A percentile compares a stretch with the other conserved stretches of the same genome.
Conservation (phyloP, 2,113 vertebrate species). For the Corythoichthys haematopterus region DNA sequence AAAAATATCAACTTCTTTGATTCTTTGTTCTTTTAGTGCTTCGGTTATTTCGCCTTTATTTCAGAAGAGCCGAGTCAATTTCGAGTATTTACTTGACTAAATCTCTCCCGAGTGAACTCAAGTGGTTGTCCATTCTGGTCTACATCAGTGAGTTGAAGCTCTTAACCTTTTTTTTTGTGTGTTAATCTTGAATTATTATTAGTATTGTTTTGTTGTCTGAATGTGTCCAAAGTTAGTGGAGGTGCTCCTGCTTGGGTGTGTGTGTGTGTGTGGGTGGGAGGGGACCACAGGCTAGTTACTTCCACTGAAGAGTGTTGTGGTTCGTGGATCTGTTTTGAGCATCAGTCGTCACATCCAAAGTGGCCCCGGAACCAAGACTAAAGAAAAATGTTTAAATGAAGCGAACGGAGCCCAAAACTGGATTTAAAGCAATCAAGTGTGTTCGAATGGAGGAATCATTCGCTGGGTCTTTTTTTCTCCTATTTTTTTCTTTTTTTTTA, state of each 20-base stretch:
- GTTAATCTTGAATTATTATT: not conserved
- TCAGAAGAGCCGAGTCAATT: not conserved
- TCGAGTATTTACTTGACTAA: not conserved
- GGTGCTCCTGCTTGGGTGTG: conserved; percentile 38
- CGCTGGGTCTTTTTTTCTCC: conserved; percentile 43
- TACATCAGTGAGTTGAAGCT: not conserved
- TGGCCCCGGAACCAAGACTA: conserved; percentile 55
- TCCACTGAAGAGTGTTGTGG: conserved; percentile 52
- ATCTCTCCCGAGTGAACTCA: not conserved
- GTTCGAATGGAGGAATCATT: conserved; percentile 52
- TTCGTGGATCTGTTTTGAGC: conserved; percentile 71
- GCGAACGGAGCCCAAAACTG: conserved; percentile 56
- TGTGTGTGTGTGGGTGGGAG: conserved; percentile 2
- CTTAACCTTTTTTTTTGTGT: not conserved
- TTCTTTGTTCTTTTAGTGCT: not conserved
- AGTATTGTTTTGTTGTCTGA: not conserved
- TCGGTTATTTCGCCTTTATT: not conserved
- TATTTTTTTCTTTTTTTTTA: not conserved
- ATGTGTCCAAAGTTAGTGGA: conserved; percentile 56
- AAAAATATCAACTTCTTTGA: not conserved
- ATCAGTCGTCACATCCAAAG: conserved; percentile 68
- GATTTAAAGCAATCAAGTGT: conserved; percentile 35
- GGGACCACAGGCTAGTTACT: too few species aligned
- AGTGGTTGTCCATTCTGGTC: not conserved
- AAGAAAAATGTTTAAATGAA: conserved; percentile 32